These are phyloP conservation scores for Cosmia pyralina DNA, from an alignment of 2,888 invertebrate genomes.

Conservation along the genomic window DNA sequence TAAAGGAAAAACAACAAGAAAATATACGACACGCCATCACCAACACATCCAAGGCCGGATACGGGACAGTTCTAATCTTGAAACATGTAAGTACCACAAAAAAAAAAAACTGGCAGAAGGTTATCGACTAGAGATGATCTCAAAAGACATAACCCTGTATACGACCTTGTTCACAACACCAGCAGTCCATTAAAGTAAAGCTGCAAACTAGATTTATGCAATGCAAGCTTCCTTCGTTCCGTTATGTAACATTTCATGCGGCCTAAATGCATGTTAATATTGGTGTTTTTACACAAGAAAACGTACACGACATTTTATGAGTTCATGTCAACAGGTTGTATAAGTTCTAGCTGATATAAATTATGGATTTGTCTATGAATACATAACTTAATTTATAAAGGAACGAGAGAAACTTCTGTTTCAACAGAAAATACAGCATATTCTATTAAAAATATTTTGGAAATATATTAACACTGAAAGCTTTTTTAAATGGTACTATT, in stretches of 20 bases:
- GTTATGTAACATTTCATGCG: conserved; percentile 46
- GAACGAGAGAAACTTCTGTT: conserved; percentile 42
- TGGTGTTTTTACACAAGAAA: conserved; percentile 15
- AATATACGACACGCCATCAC: conserved; percentile 44
- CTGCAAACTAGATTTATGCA: conserved; percentile 45
- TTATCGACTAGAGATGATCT: background rate
- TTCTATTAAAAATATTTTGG: conserved; percentile 14
- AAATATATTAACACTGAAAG: conserved; percentile 44
- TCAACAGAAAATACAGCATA: conserved; percentile 28
- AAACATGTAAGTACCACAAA: background rate
- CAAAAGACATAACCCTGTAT: conserved; percentile 26
- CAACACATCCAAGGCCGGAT: conserved; percentile 54
- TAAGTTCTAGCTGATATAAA: conserved; percentile 14
- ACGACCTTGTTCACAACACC: conserved; percentile 58
- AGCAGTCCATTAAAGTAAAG: conserved; percentile 37
- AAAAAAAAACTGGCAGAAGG: background rate
- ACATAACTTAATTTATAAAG: conserved; percentile 3
- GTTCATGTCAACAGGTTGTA: conserved; percentile 36
- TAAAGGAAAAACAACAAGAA: conserved; percentile 88
- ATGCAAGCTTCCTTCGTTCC: conserved; percentile 49
- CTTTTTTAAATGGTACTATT: conserved; percentile 26
- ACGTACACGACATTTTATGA: conserved; percentile 3
- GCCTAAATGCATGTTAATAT: conserved; percentile 48
- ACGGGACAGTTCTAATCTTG: conserved; percentile 29
- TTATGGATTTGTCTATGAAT: background rate